Evolutionary conservation across 2,113 vertebrate genomes (phyloP), one percentile per base, ranked within the genome.

Genomic region (Anoplopoma fimbria): DNA sequence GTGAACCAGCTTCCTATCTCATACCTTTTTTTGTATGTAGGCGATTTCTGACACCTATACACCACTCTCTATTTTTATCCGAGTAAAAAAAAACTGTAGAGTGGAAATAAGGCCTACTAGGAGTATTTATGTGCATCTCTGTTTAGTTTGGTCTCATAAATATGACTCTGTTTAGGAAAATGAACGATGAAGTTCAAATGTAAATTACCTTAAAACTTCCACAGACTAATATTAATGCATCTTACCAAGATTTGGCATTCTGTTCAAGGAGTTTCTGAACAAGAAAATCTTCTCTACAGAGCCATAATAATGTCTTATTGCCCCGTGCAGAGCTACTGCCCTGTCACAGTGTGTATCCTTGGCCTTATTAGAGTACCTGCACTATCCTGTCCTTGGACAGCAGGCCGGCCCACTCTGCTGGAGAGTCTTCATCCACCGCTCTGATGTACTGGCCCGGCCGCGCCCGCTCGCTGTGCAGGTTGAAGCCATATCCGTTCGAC

Each of bases 381-480:
- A 99, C 81, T 58, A 99, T 98, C 81, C 96, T 96, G 94, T 99
- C 98, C 88, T 97, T 95, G 31, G 97, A 94, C n/a, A 72, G 92
- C 75, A 99, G 95, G 40, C 97, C 97, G 0, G 98, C 93, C 0
- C 92, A 93, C 91, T 99, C 97, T 0, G 98, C 97, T 0, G 98
- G 97, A 0, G 97, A 98, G 83, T 95, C 93, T 0, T 96, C 94
- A 70, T 99, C 98, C n/a, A 99, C 95, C 0, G 97, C 97, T 0
- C 98, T 94, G 89, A 99, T 95, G 58, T 95, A 99, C 94, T 99
- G 98, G 31, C 98, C 98, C 0, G 97, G 96, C 76, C 95, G 95
- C 23, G 89, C 95, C 90, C 97, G 97, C 92, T 99, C 98, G 0
- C 97, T 99, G 95, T 99, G 98, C 83, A 99, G 95, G 93, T 99